Evolutionary conservation across 2,888 invertebrate species (phyloP).

Genomic region (Napeogenes inachia): DNA sequence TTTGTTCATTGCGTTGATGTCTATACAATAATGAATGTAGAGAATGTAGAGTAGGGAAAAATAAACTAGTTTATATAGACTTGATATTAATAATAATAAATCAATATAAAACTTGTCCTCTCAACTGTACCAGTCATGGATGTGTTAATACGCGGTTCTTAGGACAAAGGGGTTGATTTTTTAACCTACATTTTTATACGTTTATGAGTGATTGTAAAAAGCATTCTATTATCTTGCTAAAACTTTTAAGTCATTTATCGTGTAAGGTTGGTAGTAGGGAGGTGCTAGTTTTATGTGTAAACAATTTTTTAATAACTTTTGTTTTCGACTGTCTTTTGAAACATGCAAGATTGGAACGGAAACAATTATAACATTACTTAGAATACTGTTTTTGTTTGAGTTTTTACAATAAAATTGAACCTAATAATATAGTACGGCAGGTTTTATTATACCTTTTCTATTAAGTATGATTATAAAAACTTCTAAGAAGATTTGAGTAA

Average conservation of each 20-base stretch:
- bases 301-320: slow-evolving; percentile 7
- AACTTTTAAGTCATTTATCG: slow-evolving; percentile 34
- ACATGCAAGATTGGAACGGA: no score
- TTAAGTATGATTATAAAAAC: no score
- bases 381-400: no score
- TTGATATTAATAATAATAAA: background rate
- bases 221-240: slow-evolving; percentile 44
- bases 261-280: slow-evolving; percentile 39
- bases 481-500: no score
- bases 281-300: slow-evolving; percentile 22
- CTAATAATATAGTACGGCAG: no score
- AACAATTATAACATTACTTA: no score
- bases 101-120: slow-evolving; percentile 19
- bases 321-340: no score
- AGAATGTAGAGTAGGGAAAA: no score
- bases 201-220: slow-evolving; percentile 54
- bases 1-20: background rate
- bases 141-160: slow-evolving; percentile 56
- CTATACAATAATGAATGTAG: background rate
- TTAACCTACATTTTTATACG: slow-evolving; percentile 41
- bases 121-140: slow-evolving; percentile 25
- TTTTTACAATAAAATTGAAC: no score
- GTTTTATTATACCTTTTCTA: no score
- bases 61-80: background rate
- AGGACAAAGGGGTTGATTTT: slow-evolving; percentile 52